A percentile compares a stretch with the other conserved stretches of the same genome.
phyloP scores from a whole-genome alignment of 2,113 vertebrate genomes.

The Lagopus muta region DNA sequence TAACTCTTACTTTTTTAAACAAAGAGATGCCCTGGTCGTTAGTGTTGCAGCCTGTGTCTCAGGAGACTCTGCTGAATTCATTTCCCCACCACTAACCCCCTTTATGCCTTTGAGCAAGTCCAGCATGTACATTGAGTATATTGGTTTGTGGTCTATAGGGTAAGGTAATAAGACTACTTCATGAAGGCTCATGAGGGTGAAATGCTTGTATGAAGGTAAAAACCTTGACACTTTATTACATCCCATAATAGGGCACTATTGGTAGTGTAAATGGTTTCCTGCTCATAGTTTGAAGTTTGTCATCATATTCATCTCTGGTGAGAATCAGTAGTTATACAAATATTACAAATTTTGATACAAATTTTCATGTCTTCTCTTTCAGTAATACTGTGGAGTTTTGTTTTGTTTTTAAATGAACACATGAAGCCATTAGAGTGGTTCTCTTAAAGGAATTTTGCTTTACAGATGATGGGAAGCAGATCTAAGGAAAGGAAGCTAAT shows the following conservation, averaged over 20 bases:
- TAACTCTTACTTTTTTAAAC: not conserved
- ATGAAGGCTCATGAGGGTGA: not conserved
- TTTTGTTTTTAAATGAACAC: not conserved
- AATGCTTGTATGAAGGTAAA: not conserved
- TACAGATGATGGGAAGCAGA: constrained; percentile 6
- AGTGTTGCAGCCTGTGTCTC: not conserved
- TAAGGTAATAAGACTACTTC: not conserved
- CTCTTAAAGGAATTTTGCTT: not conserved
- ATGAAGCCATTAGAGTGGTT: not conserved
- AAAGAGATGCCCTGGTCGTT: not conserved
- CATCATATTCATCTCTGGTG: not conserved
- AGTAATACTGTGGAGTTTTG: not conserved
- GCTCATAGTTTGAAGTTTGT: not conserved
- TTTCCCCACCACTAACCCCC: not conserved
- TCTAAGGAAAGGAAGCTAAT: constrained; percentile 33
- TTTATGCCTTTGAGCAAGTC: not conserved
- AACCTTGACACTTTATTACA: not conserved
- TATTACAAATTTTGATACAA: not conserved
- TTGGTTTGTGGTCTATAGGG: not conserved
- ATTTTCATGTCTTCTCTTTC: not conserved
- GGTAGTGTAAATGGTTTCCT: not conserved
- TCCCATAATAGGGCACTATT: not conserved
- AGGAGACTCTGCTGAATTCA: not conserved
- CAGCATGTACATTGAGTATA: rapidly evolving
- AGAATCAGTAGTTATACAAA: not conserved